Evolutionary conservation across 1,140 invertebrate genomes (phyloP), one percentile per base, ranked within the genome.

Genomic region (Cepaea nemoralis): DNA sequence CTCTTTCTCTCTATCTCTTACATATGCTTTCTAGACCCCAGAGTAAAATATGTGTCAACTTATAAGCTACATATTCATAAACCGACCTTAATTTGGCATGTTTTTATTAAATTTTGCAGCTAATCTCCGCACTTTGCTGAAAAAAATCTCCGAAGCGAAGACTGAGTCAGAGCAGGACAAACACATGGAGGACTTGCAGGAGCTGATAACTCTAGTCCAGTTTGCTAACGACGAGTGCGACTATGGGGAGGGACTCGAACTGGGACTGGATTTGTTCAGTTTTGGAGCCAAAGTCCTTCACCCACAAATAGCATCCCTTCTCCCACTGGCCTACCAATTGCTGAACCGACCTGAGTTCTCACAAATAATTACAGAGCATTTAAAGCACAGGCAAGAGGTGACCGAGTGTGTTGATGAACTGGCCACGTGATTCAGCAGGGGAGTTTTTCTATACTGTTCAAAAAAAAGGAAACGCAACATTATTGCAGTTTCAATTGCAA

Each of bases 161-260:
- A 91, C 90, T 16, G 92, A 94, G 74, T 86, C 89, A n/a, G 94
- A 95, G 71, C 88, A 92, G 81, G 94, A 94, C 86, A 92, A 92
- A 87, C 85, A 91, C 92, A 83, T 92, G 94, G 82, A 94, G 92
- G 80, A 94, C 14, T 88, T 98, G 5, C 95, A 97, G 84, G 90
- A 91, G 76, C 71, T 91, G 14, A 87, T 91, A 33, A 90, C 88
- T 0, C 70, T 89, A 14, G 94, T 96, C 12, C 96, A 94, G 87
- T 97, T 97, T 90, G 96, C 97, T 1, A 95, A 95, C 83, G 97
- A 98, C 90, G 97, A 98, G 91, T 97, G 96, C 90, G 97, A 98
- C 91, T 98, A 97, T 92, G 97, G 97, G 0, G 97, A 96, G 73
- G 95, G 96, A 8, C 88, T 98, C 1, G 97, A 99, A 91, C 91